Conservation (phyloP, 2,797 vertebrate species). For the Bufotes viridis region DNA sequence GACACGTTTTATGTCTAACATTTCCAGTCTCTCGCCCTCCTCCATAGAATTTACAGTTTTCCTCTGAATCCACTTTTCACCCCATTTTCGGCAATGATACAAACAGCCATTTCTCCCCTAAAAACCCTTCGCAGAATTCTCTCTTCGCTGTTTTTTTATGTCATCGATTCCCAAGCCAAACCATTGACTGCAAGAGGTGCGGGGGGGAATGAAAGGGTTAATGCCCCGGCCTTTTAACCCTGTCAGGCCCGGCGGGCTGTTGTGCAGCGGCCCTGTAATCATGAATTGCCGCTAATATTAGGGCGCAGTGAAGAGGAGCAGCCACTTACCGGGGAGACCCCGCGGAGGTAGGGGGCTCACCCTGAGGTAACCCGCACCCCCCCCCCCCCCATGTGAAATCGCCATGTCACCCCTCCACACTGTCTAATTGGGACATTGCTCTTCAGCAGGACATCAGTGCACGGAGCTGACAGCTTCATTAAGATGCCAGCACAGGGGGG, state of each 20-base stretch:
- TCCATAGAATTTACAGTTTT: neutral
- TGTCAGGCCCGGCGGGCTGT: neutral
- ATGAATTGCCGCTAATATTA: neutral
- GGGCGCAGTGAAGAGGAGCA: neutral
- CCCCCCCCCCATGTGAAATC: conserved; percentile 87
- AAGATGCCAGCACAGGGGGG: conserved; percentile 23
- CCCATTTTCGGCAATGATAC: neutral
- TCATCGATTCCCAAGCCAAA: too few species aligned
- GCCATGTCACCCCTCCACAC: conserved; percentile 94
- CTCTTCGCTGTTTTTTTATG: too few species aligned
- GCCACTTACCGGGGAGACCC: neutral
- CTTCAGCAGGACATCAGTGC: conserved; percentile 85
- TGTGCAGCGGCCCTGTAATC: neutral
- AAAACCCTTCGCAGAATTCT: too few species aligned
- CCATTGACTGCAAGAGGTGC: too few species aligned
- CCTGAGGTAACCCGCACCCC: conserved; percentile 64
- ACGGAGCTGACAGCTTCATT: conserved; percentile 74
- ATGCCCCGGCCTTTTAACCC: neutral
- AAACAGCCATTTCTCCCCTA: neutral
- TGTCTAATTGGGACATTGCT: conserved; percentile 96
- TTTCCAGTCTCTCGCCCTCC: neutral
- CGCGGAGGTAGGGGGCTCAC: conserved; percentile 29
- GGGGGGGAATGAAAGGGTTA: neutral
- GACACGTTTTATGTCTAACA: neutral
- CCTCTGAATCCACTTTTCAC: neutral